These are phyloP conservation scores for Adelges cooleyi DNA, from an alignment of 1,140 invertebrate species.

Conservation along the genomic window DNA sequence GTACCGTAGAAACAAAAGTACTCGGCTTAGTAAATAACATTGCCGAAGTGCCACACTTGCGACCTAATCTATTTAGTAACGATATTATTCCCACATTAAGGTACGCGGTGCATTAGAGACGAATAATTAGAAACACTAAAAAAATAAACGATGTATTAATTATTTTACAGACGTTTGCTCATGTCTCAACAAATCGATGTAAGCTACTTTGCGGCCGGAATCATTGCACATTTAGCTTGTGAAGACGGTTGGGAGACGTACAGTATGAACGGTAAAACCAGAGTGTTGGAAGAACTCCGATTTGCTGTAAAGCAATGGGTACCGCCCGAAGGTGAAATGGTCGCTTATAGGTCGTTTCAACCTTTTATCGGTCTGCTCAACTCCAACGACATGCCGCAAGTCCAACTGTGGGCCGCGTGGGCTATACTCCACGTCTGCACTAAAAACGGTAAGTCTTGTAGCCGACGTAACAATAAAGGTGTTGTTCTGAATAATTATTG, in stretches of 20 bases:
- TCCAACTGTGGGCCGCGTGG: conserved; percentile 74
- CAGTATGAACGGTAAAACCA: conserved; percentile 37
- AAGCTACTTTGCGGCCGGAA: conserved; percentile 72
- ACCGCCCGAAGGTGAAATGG: conserved; percentile 66
- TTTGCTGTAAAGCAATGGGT: conserved; percentile 55
- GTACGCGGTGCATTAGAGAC: conserved; percentile 1
- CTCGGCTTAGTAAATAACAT: conserved; percentile 71
- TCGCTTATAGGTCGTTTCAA: conserved; percentile 68
- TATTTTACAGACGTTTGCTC: conserved; percentile 43
- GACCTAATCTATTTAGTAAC: conserved; percentile 20
- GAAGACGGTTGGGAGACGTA: conserved; percentile 40
- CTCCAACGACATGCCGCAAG: conserved; percentile 49
- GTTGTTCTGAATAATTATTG: too few relatives aligned
- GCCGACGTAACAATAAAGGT: neutral
- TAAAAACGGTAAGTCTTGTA: conserved; percentile 57
- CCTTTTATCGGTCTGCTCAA: conserved; percentile 61
- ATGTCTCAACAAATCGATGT: conserved; percentile 62
- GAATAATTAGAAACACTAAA: neutral
- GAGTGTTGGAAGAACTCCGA: conserved; percentile 48
- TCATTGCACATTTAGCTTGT: conserved; percentile 63
- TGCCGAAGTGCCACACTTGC: conserved; percentile 51
- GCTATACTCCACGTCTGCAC: conserved; percentile 72
- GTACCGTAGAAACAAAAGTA: conserved; percentile 67
- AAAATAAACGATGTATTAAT: too few relatives aligned
- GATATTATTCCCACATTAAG: conserved; percentile 28